These are phyloP conservation scores for Caenorhabditis sp. DNA, from an alignment of 2,888 invertebrate species.

Conservation along the genomic window DNA sequence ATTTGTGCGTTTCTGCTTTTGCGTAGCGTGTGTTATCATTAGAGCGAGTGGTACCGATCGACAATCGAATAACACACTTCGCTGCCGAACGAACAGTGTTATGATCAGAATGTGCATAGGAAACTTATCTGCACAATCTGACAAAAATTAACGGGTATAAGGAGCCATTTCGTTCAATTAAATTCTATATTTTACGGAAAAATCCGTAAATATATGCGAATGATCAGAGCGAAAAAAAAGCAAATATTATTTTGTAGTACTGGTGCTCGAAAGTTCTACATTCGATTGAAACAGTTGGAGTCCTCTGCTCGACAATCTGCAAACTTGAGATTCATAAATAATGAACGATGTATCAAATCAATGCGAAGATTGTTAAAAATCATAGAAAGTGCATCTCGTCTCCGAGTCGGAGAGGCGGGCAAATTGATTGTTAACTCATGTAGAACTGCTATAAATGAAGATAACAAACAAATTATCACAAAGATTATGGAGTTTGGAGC, in stretches of 20 bases:
- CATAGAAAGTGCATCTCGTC: constrained; percentile 46
- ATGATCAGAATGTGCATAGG: too few species aligned
- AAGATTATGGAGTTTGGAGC: constrained; percentile 55
- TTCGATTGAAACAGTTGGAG: constrained; percentile 48
- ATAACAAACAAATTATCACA: constrained; percentile 59
- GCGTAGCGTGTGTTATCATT: too few species aligned
- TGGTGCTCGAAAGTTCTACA: constrained; percentile 48
- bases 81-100: too few species aligned
- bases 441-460: constrained; percentile 60
- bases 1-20: too few species aligned
- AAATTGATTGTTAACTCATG: constrained; percentile 61
- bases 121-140: too few species aligned
- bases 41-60: too few species aligned
- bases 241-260: constrained; percentile 22
- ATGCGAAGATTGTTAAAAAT: constrained; percentile 55
- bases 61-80: too few species aligned
- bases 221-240: too few species aligned
- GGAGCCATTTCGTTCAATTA: too few species aligned
- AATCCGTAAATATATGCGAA: too few species aligned
- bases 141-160: too few species aligned
- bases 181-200: too few species aligned
- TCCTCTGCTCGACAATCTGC: constrained; percentile 50
- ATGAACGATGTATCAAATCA: constrained; percentile 49
- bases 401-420: constrained; percentile 61
- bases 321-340: constrained; percentile 40